Evolutionary conservation across 2,797 vertebrate genomes (phyloP).

Genomic region (Helarctos malayanus): DNA sequence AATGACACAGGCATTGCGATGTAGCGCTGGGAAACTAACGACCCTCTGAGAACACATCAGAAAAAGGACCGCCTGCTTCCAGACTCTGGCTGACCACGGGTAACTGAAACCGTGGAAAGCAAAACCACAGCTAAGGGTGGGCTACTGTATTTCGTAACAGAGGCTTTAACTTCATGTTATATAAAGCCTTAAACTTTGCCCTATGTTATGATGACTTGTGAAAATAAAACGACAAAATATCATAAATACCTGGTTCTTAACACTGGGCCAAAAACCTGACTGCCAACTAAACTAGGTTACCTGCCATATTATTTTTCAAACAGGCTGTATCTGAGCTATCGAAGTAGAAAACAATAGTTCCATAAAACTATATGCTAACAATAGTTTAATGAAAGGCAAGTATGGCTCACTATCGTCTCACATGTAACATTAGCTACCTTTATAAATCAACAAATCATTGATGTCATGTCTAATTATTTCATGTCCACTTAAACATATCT

Average conservation of each 20-base stretch:
- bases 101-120: neutral
- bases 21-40: neutral
- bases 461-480: neutral
- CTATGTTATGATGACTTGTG: neutral
- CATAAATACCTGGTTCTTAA: conserved; percentile 8
- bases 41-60: neutral
- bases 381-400: neutral
- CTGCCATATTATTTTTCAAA: neutral
- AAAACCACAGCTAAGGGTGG: neutral
- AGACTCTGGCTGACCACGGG: neutral
- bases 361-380: conserved; percentile 1
- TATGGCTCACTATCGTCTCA: neutral
- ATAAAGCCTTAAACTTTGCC: neutral
- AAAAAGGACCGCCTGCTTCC: neutral
- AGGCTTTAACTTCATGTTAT: neutral
- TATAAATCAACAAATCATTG: conserved; percentile 13
- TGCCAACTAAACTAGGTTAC: neutral
- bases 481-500: neutral
- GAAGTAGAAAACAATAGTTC: conserved; percentile 3
- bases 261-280: neutral
- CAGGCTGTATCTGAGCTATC: neutral
- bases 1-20: neutral
- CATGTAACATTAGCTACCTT: neutral
- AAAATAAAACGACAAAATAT: conserved; percentile 50
- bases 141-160: neutral